Conservation (phyloP, 53 echinoderm and acorn worm genomes). For the Patiria pectinifera region DNA sequence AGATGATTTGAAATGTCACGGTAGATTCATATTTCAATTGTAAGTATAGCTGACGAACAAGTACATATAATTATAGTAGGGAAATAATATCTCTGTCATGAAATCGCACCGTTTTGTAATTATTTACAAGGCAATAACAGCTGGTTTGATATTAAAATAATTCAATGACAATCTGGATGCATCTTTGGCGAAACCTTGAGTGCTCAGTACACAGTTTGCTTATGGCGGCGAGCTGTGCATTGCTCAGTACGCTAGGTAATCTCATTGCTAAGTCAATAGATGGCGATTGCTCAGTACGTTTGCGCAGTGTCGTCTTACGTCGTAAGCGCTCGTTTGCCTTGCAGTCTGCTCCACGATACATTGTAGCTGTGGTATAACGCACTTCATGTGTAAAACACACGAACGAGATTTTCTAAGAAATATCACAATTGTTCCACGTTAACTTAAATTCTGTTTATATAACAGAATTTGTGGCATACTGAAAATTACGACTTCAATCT, state of each 20-base stretch:
- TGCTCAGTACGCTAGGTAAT: slow-evolving; percentile 28
- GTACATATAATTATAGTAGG: too few species aligned
- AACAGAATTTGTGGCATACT: background rate
- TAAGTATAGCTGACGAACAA: too few species aligned
- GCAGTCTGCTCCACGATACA: slow-evolving; percentile 25
- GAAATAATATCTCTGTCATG: too few species aligned
- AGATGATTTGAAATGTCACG: too few species aligned
- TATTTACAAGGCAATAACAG: background rate
- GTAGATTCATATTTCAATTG: background rate
- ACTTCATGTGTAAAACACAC: background rate
- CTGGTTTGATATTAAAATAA: background rate
- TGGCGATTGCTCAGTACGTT: slow-evolving; percentile 39
- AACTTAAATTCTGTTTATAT: background rate
- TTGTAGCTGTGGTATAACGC: background rate
- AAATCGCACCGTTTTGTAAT: background rate
- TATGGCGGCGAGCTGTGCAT: slow-evolving; percentile 25
- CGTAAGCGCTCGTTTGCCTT: slow-evolving; percentile 35
- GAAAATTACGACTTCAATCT: too few species aligned
- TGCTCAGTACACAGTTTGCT: slow-evolving; percentile 40
- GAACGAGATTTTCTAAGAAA: background rate
- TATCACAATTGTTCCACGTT: background rate
- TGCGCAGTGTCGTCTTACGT: slow-evolving; percentile 51
- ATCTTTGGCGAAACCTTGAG: background rate
- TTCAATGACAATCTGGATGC: background rate
- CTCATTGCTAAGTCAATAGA: slow-evolving; percentile 42